A percentile compares a stretch with the other conserved stretches of the same genome.
These are phyloP conservation scores for Eilema caniola DNA, from an alignment of 2,888 invertebrate species.

Conservation along the genomic window DNA sequence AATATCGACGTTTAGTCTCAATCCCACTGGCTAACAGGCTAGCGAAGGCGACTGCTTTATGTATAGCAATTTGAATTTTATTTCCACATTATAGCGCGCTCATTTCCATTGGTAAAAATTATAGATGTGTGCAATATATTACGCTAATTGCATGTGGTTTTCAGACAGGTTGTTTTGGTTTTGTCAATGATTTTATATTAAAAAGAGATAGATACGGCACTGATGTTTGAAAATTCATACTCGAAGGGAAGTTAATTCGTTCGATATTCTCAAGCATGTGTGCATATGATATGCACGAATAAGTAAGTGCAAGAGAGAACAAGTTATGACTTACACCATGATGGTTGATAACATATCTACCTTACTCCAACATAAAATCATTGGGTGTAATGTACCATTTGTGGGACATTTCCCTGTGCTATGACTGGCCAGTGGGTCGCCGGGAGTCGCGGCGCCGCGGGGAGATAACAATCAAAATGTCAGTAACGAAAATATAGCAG, in stretches of 20 bases:
- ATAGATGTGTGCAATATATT: too few species aligned
- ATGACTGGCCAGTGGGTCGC: too few species aligned
- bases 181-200: not conserved
- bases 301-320: too few species aligned
- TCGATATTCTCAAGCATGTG: too few species aligned
- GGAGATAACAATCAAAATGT: conserved; percentile 56
- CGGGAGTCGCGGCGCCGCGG: conserved; percentile 26
- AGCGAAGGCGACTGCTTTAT: too few species aligned
- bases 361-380: not conserved
- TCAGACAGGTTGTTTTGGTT: too few species aligned
- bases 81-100: not conserved
- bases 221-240: too few species aligned
- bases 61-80: too few species aligned
- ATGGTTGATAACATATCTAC: too few species aligned
- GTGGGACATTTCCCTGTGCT: not conserved
- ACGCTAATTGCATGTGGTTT: not conserved
- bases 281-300: not conserved
- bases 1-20: conserved; percentile 40
- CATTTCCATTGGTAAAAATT: not conserved
- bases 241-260: not conserved
- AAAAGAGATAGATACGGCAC: not conserved
- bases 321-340: too few species aligned
- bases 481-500: conserved; percentile 67
- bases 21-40: not conserved
- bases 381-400: not conserved